Evolutionary conservation across 2,113 vertebrate species (phyloP), one percentile per base, ranked within the genome.

Genomic region (Turnix velox): DNA sequence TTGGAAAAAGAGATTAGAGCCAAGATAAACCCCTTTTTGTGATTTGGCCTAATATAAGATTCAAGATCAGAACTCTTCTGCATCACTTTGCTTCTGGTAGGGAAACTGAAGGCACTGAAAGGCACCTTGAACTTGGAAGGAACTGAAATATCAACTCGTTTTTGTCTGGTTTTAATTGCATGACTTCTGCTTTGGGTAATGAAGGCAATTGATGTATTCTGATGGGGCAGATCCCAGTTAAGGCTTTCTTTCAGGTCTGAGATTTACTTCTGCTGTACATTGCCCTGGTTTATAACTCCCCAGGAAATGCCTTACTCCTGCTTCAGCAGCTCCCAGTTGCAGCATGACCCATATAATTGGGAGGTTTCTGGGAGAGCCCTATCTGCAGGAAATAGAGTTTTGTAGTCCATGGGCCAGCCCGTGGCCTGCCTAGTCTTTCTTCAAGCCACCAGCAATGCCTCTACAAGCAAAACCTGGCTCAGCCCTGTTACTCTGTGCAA

Each of bases 1-100:
- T 69, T 91, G 73, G 88, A 87, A 90, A 83, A 78, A 45, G 72
- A 90, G 63, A 93, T 83, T 48, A 87, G 49, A 73, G 65, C 22
- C 55, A 18, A 74, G 57, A 63, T 63, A 82, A 91, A 80, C 17
- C 39, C 31, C 4, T 68, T 87, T 89, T 76, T 96, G 72, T 93
- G 88, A 59, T 76, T 78, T 91, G 49, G 84, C 31, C 15, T 78
- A 7, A 35, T 6, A 18, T 11, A 49, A 57, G 87, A 27, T 62
- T 81, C 24, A n/a, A 37, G 66, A 54, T 69, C 40, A 73, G 88
- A 63, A 82, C 51, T 69, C 35, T 69, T 48, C 22, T 89, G 71
- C 63, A 31, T 80, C 7, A 0, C 2, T 76, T 74, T 85, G 63
- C 81, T 80, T 59, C 75, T 78, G 52, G 16, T 48, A 73, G 27